Evolutionary conservation across 2,888 invertebrate genomes (phyloP).

Genomic region (Eupithecia pulchellata): DNA sequence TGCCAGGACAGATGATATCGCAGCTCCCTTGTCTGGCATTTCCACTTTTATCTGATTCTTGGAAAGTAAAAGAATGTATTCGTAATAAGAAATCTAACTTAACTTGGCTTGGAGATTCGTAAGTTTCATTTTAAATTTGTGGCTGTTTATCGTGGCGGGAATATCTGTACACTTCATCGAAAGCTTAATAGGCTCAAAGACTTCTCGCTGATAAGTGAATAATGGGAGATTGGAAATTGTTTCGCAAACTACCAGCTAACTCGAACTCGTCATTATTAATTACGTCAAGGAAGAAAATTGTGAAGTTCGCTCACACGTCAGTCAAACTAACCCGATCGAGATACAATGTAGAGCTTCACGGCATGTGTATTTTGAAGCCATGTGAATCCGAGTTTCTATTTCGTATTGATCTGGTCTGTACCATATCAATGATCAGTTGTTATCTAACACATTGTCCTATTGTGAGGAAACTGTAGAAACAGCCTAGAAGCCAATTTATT

Average conservation of each 20-base stretch:
- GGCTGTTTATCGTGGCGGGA: neutral
- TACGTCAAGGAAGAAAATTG: slow-evolving; percentile 57
- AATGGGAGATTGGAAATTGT: slow-evolving; percentile 38
- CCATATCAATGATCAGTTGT: slow-evolving; percentile 60
- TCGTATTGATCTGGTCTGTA: slow-evolving; percentile 5
- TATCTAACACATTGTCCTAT: slow-evolving; percentile 3
- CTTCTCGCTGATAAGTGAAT: slow-evolving; percentile 29
- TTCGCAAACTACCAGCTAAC: slow-evolving; percentile 43
- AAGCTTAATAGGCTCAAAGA: neutral
- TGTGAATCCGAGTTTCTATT: slow-evolving; percentile 4
- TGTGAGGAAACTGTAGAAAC: neutral
- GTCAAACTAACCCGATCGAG: slow-evolving; percentile 39
- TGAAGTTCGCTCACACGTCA: slow-evolving; percentile 37
- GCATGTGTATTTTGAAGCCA: slow-evolving; percentile 5
- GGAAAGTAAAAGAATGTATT: slow-evolving; percentile 36
- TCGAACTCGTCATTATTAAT: slow-evolving; percentile 46
- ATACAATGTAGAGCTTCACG: slow-evolving; percentile 23
- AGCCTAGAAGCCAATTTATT: neutral
- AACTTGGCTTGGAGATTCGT: slow-evolving; percentile 30
- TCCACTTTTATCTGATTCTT: slow-evolving; percentile 51
- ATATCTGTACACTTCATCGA: neutral
- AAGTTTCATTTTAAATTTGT: slow-evolving; percentile 14
- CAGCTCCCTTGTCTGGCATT: slow-evolving; percentile 45
- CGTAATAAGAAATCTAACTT: slow-evolving; percentile 33
- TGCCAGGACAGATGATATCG: slow-evolving; percentile 59